Evolutionary conservation across 2,113 vertebrate species (phyloP), one percentile per base, ranked within the genome.

Genomic region (Hypanus sabinus): DNA sequence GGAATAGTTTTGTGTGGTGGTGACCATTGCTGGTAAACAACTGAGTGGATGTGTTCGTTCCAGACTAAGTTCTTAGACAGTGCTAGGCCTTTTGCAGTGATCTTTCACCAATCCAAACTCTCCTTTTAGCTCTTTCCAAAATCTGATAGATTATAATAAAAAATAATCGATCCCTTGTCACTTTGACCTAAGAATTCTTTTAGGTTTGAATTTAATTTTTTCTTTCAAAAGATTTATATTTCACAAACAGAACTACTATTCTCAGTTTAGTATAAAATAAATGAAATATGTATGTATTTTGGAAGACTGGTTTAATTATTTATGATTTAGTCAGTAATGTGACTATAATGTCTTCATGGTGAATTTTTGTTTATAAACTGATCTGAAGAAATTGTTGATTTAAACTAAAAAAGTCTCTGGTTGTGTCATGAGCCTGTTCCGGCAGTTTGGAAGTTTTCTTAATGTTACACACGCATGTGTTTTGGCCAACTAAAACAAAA

Each of bases 361-460:
- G n/a, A 91, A 70, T 36, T 38, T 38, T 91, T 91, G 88, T 91
- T 70, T 36, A 91, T 7, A 20, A 65, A 36, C 65, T 91, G 88
- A 91, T 91, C 62, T 70, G 62, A 88, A 91, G 88, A 91, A 91
- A 91, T 36, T 33, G 18, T 91, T 91, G 88, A 91, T 62, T 91
- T 91, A 38, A 91, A 70, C 65, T 91, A 27, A 70, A 91, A 90
- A 22, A 18, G 6, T n/a, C 30, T n/a, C 88, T 3, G 18, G 30
- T 91, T 16, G 62, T 91, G 88, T 36, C 88, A 91, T 11, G 8
- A 91, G 33, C 88, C 18, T 91, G 62, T 91, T 91, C 62, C 62
- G n/a, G n/a, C 88, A 91, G 88, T 91, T 91, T 91, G 62, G 62
- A 91, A 91, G 62, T 91, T 70, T 70, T 70, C 88, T 91, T 70